Base-by-base conservation (phyloP, 2,113 vertebrate genomes). In the Butastur rufipennis region DNA sequence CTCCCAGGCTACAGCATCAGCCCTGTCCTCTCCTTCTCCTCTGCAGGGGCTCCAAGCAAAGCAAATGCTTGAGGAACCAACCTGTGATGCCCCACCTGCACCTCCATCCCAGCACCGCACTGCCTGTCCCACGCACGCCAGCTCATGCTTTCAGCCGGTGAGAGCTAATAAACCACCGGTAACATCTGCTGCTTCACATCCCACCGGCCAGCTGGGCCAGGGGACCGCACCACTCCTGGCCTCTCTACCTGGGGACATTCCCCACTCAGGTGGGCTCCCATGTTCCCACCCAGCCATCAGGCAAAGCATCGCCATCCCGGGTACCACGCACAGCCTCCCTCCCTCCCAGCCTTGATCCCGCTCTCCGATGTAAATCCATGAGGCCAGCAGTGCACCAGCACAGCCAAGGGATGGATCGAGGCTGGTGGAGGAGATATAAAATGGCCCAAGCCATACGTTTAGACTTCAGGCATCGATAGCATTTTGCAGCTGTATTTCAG, bases 301-400 rank as follows among this genome's bases (percentile, higher is more conserved):
- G 63, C 32, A 66, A 34, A 70, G 52, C 50, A 75, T 32, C 27
- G 27, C 45, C 31, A 65, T 19, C 29, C 43, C 5, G 0, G 27
- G 42, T 83, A 48, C 38, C 61, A 43, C 0, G 0, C 53, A 34
- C 3, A 3, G 18, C 29, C 27, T 85, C 47, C 55, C 32, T 66
- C 27, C 52, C 32, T 80, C 59, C 66, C 6, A 1, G 67, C 68
- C 50, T 73, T 27, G 2, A 36, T 70, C 40, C 63, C 72, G 12
- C 45, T 59, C 58, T 88, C 83, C 1, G 0, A 16, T 0, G 0
- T 45, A 91, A 84, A 93, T 42, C 86, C 79, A 66, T 0, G 3
- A 67, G 38, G 47, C 55, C 77, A 86, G 47, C 10, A 8, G 23
- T 11, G 45, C 43, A 59, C 29, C 56, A 68, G 80, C 20, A 9